Percentiles rank a stretch among this genome's conserved stretches.
Evolutionary conservation across 2,888 invertebrate species (phyloP).

Genomic region (Linyphia triangularis): DNA sequence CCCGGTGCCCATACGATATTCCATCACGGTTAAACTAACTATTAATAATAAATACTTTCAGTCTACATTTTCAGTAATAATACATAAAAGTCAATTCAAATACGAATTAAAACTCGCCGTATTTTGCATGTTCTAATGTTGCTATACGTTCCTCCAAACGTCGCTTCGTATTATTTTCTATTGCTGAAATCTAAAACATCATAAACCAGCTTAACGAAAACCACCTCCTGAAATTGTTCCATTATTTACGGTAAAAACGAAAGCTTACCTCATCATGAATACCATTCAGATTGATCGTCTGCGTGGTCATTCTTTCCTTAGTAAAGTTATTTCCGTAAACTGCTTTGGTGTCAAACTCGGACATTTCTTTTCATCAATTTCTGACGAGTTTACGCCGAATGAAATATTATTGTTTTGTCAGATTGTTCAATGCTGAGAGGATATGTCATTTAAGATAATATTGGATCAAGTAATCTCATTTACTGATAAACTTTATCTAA

Average conservation of each 20-base stretch:
- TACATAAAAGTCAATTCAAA: neutral
- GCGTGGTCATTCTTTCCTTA: neutral
- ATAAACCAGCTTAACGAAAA: neutral
- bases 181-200: neutral
- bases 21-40: too few species aligned
- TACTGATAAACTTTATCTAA: too few species aligned
- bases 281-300: neutral
- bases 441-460: too few species aligned
- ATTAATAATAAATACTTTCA: too few species aligned
- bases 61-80: neutral
- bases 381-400: too few species aligned
- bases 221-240: neutral
- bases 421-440: too few species aligned
- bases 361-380: neutral
- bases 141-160: slow-evolving; percentile 94
- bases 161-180: slow-evolving; percentile 84
- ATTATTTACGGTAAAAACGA: neutral
- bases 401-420: too few species aligned
- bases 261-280: slow-evolving; percentile 31
- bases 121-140: slow-evolving; percentile 91
- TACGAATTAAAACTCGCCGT: slow-evolving; percentile 82
- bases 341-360: slow-evolving; percentile 30
- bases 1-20: too few species aligned
- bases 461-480: too few species aligned
- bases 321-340: neutral